Conservation (phyloP, 2,113 vertebrate genomes). For the Scatophagus argus region DNA sequence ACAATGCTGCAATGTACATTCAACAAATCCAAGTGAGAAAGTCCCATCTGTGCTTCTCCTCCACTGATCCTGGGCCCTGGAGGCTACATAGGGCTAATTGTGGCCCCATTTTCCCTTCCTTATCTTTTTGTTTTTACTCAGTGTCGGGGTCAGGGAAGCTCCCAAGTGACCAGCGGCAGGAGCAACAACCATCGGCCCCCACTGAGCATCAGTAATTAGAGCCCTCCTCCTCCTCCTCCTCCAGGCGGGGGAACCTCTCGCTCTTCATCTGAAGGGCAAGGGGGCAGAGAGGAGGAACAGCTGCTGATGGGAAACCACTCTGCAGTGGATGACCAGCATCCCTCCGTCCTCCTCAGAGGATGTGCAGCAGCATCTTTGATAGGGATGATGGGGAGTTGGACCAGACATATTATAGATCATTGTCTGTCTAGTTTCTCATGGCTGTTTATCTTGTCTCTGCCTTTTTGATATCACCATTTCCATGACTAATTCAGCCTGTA, state of each 20-base stretch:
- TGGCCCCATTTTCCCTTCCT: conserved; percentile 69
- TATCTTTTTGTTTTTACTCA: conserved; percentile 80
- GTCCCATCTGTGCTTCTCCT: conserved; percentile 80
- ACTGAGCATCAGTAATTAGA: conserved; percentile 85
- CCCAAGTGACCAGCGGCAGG: conserved; percentile 81
- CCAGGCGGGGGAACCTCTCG: conserved; percentile 56
- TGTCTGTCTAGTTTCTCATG: conserved; percentile 29
- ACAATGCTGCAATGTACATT: conserved; percentile 60
- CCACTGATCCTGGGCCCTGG: conserved; percentile 74
- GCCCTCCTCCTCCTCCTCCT: conserved; percentile 48
- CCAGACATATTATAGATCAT: conserved; percentile 29
- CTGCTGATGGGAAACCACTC: conserved; percentile 79
- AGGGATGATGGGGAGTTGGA: conserved; percentile 31
- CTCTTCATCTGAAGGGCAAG: conserved; percentile 64
- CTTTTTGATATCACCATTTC: background rate
- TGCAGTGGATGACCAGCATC: conserved; percentile 54
- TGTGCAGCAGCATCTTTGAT: conserved; percentile 57
- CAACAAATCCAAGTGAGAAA: conserved; percentile 81
- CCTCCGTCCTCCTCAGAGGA: conserved; percentile 67
- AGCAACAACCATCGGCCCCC: conserved; percentile 81
- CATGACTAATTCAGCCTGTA: background rate
- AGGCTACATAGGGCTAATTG: conserved; percentile 78
- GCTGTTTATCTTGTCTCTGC: background rate
- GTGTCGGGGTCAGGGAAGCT: conserved; percentile 78
- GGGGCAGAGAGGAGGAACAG: conserved; percentile 76